Conservation (phyloP, 2,888 invertebrate species). For the Gasteruption jaculator region DNA sequence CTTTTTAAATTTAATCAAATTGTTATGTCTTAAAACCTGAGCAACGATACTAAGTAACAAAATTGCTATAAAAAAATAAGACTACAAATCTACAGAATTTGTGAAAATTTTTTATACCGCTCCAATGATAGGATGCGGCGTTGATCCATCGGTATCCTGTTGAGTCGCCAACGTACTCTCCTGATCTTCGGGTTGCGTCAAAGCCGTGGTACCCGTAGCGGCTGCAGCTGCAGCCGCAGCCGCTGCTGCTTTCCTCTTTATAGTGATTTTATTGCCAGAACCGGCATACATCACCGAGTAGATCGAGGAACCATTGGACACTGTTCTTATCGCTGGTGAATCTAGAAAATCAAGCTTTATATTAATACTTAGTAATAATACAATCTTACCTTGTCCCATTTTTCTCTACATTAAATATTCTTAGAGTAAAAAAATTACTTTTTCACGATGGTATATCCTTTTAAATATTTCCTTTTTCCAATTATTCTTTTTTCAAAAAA, state of each 20-base stretch:
- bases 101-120: too few relatives aligned
- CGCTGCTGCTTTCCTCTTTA: slow-evolving; percentile 68
- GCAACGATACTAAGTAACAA: too few relatives aligned
- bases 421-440: background rate
- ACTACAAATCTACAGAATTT: too few relatives aligned
- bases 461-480: too few relatives aligned
- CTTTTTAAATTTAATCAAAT: too few relatives aligned
- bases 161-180: slow-evolving; percentile 55
- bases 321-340: slow-evolving; percentile 48
- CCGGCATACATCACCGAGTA: slow-evolving; percentile 80
- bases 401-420: background rate
- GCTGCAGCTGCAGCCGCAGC: too few relatives aligned
- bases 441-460: background rate
- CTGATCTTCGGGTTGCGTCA: too few relatives aligned
- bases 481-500: too few relatives aligned
- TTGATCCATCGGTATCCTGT: slow-evolving; percentile 51
- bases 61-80: too few relatives aligned
- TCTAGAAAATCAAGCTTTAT: slow-evolving; percentile 23
- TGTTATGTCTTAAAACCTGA: too few relatives aligned
- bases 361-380: background rate
- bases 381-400: background rate
- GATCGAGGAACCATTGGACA: slow-evolving; percentile 59
- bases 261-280: slow-evolving; percentile 77
- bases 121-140: too few relatives aligned
- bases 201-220: too few relatives aligned